Evolutionary conservation across 2,888 invertebrate genomes (phyloP), one percentile per base, ranked within the genome.

Genomic region (Siphlonurus alternatus): DNA sequence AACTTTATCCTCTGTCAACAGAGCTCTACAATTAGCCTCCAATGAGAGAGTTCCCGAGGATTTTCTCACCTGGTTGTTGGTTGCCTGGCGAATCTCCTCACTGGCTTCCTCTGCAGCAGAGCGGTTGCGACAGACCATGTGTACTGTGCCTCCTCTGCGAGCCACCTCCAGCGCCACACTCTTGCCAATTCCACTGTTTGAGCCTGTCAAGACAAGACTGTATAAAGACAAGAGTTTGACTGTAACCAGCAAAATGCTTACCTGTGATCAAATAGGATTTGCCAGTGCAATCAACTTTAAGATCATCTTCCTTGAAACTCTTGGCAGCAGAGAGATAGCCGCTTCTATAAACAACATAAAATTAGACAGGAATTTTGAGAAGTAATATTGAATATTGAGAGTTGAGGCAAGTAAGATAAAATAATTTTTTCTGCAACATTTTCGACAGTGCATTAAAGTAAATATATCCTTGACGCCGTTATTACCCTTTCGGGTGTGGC

Each of bases 61-160:
- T n/a, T n/a, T n/a, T n/a, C n/a, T n/a, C 54, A 68, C 68, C 63
- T 74, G 67, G 67, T 75, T 77, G n/a, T 74, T 73, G 18, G 76
- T 70, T 7, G 69, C 64, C 59, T 72, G 70, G 24, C 71, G 69
- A 1, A 78, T 74, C 59, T 75, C 75, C 19, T 72, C 67, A 67
- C 70, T 69, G 2, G 76, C 76, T 53, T 70, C 71, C 66, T 74
- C 73, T 3, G 76, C 78, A 63, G 73, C 69, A 63, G 72, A 71
- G 61, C 71, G 70, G 69, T 75, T 77, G 53, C 78, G 68, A 67
- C 78, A 79, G 2, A 79, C 74, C 72, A 79, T 71, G 67, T 79
- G 78, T 2, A 79, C 73, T 10, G 71, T 75, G 1, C 76, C 79
- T 69, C 77, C 77, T 69, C 72, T 72, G 62, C 74, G 74, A 2